These are phyloP conservation scores for Nesogale talazaci DNA, from an alignment of 2,113 vertebrate species.

Conservation along the genomic window DNA sequence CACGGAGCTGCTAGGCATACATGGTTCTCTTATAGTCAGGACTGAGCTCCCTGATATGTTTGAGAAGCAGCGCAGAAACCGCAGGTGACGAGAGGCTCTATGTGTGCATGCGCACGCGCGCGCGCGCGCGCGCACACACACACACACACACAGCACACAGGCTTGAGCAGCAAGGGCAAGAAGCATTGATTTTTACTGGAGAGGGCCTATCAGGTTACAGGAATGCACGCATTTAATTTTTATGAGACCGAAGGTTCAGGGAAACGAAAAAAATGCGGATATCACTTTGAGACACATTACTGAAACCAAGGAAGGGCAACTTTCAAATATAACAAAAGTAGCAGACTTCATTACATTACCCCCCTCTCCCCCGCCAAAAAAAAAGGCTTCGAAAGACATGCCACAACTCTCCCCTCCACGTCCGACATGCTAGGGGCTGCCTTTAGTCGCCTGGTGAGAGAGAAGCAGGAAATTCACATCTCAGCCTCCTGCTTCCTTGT, in stretches of 20 bases:
- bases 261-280: conserved; percentile 51
- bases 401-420: background rate
- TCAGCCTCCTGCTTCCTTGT: conserved; percentile 69
- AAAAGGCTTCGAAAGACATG: conserved; percentile 66
- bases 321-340: conserved; percentile 56
- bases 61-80: conserved; percentile 45
- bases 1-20: background rate
- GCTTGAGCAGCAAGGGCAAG: background rate
- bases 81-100: background rate
- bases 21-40: background rate
- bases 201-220: conserved; percentile 61
- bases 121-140: too few species aligned
- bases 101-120: too few species aligned
- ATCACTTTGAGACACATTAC: conserved; percentile 56
- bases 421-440: background rate
- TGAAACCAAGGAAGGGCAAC: background rate
- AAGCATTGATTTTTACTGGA: conserved; percentile 61
- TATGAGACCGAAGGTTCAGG: conserved; percentile 62
- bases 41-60: background rate
- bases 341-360: conserved; percentile 25
- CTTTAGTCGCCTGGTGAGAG: conserved; percentile 69
- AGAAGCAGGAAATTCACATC: conserved; percentile 73
- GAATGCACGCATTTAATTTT: conserved; percentile 66
- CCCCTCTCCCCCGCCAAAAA: too few species aligned
- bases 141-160: background rate